These are phyloP conservation scores for Cantharis nigra DNA, from an alignment of 2,888 invertebrate species.

Conservation along the genomic window DNA sequence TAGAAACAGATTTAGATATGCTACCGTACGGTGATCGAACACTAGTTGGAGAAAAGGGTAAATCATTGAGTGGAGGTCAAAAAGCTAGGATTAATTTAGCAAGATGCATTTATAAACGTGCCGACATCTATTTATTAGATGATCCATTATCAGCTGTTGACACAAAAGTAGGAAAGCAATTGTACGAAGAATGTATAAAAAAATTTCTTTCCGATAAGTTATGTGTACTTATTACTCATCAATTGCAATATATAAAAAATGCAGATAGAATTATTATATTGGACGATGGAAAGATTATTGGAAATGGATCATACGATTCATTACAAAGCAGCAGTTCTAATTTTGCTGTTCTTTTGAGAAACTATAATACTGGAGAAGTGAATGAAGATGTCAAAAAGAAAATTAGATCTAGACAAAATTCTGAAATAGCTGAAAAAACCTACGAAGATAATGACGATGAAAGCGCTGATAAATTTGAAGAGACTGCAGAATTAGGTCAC, in stretches of 20 bases:
- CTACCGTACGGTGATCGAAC: conserved; percentile 74
- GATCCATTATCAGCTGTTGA: conserved; percentile 84
- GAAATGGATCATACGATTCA: conserved; percentile 65
- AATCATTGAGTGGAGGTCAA: conserved; percentile 80
- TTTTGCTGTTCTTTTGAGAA: conserved; percentile 57
- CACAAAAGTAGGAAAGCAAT: conserved; percentile 68
- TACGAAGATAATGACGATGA: conserved; percentile 41
- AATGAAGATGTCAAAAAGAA: conserved; percentile 46
- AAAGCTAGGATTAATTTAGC: conserved; percentile 77
- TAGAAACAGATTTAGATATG: conserved; percentile 68
- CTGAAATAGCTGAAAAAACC: conserved; percentile 36
- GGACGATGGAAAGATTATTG: conserved; percentile 60
- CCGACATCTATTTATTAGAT: conserved; percentile 79
- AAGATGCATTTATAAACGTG: conserved; percentile 73
- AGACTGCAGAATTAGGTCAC: conserved; percentile 45
- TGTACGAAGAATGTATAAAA: conserved; percentile 71
- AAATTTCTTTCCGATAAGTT: conserved; percentile 61
- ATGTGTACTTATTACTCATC: conserved; percentile 67
- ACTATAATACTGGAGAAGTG: conserved; percentile 45
- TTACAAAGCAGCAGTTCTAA: conserved; percentile 59
- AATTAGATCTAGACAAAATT: conserved; percentile 47
- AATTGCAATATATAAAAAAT: conserved; percentile 62
- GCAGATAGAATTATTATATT: conserved; percentile 59
- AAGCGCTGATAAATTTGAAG: conserved; percentile 46
- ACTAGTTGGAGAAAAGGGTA: conserved; percentile 77